Evolutionary conservation across 2,888 invertebrate species (phyloP).

Genomic region (Calliphora vomitoria): DNA sequence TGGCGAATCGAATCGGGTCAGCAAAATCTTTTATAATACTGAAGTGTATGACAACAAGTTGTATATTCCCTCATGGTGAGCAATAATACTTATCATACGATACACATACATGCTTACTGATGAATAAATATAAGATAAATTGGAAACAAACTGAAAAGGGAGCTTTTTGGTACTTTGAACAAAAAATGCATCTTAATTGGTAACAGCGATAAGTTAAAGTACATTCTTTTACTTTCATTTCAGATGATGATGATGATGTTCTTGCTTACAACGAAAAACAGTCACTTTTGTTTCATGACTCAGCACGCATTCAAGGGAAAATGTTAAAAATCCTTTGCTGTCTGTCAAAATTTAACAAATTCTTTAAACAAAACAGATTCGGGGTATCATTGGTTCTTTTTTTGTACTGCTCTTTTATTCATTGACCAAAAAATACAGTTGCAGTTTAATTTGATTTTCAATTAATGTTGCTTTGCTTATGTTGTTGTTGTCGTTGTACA

Average conservation of each 20-base stretch:
- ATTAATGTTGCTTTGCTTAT: constrained; percentile 8
- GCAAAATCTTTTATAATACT: too few species aligned
- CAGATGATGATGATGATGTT: not conserved
- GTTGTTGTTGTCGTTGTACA: not conserved
- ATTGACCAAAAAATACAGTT: constrained; percentile 35
- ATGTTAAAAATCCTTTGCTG: not conserved
- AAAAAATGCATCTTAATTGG: too few species aligned
- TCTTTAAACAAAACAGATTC: not conserved
- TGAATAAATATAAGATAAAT: too few species aligned
- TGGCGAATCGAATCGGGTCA: too few species aligned
- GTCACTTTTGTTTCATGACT: not conserved
- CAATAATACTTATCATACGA: too few species aligned
- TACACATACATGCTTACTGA: too few species aligned
- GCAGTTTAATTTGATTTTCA: constrained; percentile 40
- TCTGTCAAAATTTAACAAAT: constrained; percentile 20
- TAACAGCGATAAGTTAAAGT: not conserved
- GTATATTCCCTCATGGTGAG: too few species aligned
- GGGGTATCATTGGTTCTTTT: not conserved
- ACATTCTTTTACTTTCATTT: not conserved
- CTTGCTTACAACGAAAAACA: not conserved
- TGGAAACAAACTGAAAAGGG: too few species aligned
- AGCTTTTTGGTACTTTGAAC: too few species aligned
- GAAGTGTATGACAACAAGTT: too few species aligned
- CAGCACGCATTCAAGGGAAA: not conserved
- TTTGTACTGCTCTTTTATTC: not conserved